Percentiles rank a stretch among this genome's conserved stretches.
phyloP scores from a whole-genome alignment of 2,888 invertebrate genomes.

The Xestia rhomboidea region DNA sequence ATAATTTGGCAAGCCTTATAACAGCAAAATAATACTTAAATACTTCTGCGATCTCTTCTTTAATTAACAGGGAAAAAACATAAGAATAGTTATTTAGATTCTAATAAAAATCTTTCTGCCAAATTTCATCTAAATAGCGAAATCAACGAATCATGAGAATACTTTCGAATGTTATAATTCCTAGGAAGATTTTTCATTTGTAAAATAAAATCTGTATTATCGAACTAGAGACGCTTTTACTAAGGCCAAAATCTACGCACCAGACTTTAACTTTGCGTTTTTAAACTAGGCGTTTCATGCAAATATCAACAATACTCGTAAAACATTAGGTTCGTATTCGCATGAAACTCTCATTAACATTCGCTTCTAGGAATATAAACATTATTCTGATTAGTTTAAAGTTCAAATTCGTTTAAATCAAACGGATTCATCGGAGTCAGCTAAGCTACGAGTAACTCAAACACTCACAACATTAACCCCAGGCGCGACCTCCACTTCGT shows the following conservation, averaged over 20 bases:
- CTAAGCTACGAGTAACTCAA: slow-evolving; percentile 6
- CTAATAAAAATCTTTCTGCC: background rate
- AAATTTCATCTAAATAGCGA: background rate
- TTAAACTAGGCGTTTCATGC: background rate
- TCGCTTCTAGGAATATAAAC: background rate
- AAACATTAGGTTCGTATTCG: background rate
- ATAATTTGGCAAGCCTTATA: slow-evolving; percentile 43
- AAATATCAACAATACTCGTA: background rate
- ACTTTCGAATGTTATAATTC: background rate
- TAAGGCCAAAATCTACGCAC: background rate
- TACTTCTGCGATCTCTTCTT: background rate
- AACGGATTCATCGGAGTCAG: too few relatives aligned
- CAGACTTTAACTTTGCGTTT: background rate
- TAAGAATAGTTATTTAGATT: background rate
- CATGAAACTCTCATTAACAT: background rate
- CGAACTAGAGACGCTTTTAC: background rate
- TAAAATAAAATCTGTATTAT: background rate
- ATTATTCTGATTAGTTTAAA: background rate
- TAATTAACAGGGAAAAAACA: background rate
- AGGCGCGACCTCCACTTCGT: slow-evolving; percentile 64
- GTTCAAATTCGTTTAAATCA: background rate
- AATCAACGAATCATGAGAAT: background rate
- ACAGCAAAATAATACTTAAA: slow-evolving; percentile 44
- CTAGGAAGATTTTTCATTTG: background rate
- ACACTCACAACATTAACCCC: slow-evolving; percentile 49